A percentile compares a stretch with the other conserved stretches of the same genome.
Conservation (phyloP, 1,140 invertebrate genomes). For the Cephus cinctus region DNA sequence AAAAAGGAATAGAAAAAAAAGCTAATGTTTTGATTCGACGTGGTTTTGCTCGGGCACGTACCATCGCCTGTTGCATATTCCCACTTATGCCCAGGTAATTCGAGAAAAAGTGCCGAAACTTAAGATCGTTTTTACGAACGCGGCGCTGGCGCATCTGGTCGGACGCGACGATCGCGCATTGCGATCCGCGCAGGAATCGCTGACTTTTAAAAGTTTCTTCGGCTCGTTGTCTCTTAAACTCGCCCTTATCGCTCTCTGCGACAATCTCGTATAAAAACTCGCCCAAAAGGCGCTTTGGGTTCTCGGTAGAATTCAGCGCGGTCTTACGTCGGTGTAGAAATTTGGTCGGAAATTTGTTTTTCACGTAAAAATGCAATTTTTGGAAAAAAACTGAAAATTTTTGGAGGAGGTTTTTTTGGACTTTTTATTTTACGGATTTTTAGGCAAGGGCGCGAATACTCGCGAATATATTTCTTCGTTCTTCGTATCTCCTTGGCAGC, state of each 20-base stretch:
- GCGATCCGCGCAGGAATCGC: conserved; percentile 13
- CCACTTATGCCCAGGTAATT: conserved; percentile 21
- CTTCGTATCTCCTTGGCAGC: too few relatives aligned
- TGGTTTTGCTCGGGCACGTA: conserved; percentile 18
- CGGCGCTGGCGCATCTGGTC: too few relatives aligned
- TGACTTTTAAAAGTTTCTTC: conserved; percentile 21
- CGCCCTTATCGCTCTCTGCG: conserved; percentile 6
- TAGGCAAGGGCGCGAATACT: too few relatives aligned
- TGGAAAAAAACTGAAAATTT: too few relatives aligned
- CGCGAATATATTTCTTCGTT: too few relatives aligned
- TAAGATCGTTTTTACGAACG: conserved; percentile 22
- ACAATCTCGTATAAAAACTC: neutral
- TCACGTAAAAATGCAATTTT: too few relatives aligned
- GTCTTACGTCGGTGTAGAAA: too few relatives aligned
- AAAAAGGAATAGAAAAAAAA: conserved; percentile 7
- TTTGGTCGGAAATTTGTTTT: too few relatives aligned
- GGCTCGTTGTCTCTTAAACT: conserved; percentile 34
- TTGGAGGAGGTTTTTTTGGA: too few relatives aligned
- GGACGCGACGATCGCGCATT: neutral
- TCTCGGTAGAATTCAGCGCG: too few relatives aligned
- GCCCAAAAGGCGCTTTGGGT: conserved; percentile 6
- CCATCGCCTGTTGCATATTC: conserved; percentile 12
- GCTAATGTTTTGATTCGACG: conserved; percentile 27
- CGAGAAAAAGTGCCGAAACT: conserved; percentile 28
- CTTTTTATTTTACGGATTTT: too few relatives aligned